phyloP scores from a whole-genome alignment of 2,113 vertebrate genomes.

The Coptodon bakossiorum region DNA sequence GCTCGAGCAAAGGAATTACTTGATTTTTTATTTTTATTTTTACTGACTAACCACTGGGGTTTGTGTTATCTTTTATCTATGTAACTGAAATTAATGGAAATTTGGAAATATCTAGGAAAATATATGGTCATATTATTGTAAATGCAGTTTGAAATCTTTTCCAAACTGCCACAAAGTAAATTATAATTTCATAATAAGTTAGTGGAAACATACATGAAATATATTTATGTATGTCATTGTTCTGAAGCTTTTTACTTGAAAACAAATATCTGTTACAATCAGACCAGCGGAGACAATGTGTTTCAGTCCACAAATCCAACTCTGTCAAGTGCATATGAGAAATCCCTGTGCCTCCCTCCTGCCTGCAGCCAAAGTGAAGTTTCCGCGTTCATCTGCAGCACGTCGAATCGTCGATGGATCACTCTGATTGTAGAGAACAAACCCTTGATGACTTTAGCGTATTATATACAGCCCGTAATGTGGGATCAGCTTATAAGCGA shows the following conservation, averaged over 20 bases:
- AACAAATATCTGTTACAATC: not conserved
- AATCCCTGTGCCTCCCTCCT: not conserved
- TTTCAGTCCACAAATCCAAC: not conserved
- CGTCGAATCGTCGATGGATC: not conserved
- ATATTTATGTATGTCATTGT: not conserved
- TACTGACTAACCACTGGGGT: not conserved
- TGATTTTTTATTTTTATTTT: not conserved
- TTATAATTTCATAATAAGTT: not conserved
- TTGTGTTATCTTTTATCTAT: not conserved
- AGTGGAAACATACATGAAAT: not conserved
- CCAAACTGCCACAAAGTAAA: not conserved
- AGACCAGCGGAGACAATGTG: not conserved
- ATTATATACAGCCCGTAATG: slow-evolving; percentile 21
- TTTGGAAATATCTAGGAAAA: not conserved
- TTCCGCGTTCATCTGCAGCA: not conserved
- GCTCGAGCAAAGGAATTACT: not conserved
- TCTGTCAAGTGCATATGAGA: not conserved
- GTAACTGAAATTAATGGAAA: not conserved
- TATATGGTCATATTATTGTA: no score
- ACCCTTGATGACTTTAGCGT: slow-evolving; percentile 18
- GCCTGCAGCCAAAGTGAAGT: not conserved
- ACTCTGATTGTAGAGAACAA: not conserved
- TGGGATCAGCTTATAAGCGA: slow-evolving; percentile 10
- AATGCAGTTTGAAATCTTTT: not conserved
- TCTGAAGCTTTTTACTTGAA: not conserved